Conservation (phyloP, 2,888 invertebrate genomes). For the Philonicus albiceps region DNA sequence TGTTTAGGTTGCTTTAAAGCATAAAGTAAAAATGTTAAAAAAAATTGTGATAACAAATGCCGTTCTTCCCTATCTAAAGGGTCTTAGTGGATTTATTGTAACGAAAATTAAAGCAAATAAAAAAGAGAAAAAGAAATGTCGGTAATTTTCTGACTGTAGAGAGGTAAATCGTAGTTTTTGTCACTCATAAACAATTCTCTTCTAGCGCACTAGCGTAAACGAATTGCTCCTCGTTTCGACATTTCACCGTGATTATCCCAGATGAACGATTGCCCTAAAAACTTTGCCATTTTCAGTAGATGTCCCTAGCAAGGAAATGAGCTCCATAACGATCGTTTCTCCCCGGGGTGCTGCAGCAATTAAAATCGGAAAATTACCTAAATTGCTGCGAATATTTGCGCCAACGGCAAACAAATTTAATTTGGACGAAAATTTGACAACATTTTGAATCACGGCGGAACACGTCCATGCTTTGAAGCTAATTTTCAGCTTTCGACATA, state of each 20-base stretch:
- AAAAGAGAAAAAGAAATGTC: background rate
- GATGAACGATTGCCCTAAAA: background rate
- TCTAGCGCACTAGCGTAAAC: background rate
- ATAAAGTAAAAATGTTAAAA: no score
- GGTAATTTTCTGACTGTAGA: background rate
- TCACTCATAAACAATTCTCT: background rate
- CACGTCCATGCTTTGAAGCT: constrained; percentile 45
- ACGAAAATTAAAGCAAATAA: background rate
- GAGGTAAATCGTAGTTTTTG: background rate
- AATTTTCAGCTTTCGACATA: constrained; percentile 44
- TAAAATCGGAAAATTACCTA: constrained; percentile 34
- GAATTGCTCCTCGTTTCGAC: background rate
- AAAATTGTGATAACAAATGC: no score
- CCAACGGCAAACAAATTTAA: constrained; percentile 26
- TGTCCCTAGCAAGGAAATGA: background rate
- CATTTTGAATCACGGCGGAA: constrained; percentile 33
- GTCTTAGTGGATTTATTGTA: background rate
- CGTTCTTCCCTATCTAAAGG: no score
- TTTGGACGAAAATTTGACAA: constrained; percentile 23
- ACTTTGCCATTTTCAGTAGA: background rate
- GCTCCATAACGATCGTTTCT: background rate
- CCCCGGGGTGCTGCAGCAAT: constrained; percentile 7
- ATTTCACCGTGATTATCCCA: background rate
- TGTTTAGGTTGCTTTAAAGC: no score
- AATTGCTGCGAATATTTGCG: constrained; percentile 23